phyloP scores from a whole-genome alignment of 2,888 invertebrate genomes.

The Ceratothoa steindachneri region DNA sequence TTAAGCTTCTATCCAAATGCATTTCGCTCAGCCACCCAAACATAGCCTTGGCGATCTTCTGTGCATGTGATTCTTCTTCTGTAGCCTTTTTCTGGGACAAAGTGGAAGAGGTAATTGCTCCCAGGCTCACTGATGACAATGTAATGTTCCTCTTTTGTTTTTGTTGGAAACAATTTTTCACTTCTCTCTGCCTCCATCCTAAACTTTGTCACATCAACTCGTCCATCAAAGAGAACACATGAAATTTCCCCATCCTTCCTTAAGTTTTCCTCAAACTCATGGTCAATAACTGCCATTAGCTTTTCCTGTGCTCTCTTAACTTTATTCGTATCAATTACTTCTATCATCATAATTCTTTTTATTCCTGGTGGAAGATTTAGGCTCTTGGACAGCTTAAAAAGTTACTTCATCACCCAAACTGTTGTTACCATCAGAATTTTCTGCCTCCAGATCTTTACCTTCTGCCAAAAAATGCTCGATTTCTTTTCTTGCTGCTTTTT shows the following conservation, averaged over 20 bases:
- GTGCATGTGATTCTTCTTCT: background rate
- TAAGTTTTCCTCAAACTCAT: background rate
- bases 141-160: background rate
- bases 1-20: slow-evolving; percentile 1
- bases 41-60: background rate
- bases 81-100: slow-evolving; percentile 13
- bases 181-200: background rate
- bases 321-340: slow-evolving; percentile 1
- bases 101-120: slow-evolving; percentile 1
- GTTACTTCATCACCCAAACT: too few species aligned
- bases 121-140: background rate
- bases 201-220: background rate
- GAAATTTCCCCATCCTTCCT: background rate
- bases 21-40: background rate
- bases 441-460: too few species aligned
- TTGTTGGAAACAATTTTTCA: background rate
- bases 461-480: too few species aligned
- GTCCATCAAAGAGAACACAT: slow-evolving; percentile 1
- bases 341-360: too few species aligned
- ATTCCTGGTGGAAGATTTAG: too few species aligned
- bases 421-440: too few species aligned
- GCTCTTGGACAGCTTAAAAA: too few species aligned
- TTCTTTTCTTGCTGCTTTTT: too few species aligned
- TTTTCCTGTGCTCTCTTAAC: background rate
- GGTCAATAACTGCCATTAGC: background rate